A percentile compares a stretch with the other conserved stretches of the same genome.
phyloP scores from a whole-genome alignment of 2,888 invertebrate species.

The Aelia acuminata region DNA sequence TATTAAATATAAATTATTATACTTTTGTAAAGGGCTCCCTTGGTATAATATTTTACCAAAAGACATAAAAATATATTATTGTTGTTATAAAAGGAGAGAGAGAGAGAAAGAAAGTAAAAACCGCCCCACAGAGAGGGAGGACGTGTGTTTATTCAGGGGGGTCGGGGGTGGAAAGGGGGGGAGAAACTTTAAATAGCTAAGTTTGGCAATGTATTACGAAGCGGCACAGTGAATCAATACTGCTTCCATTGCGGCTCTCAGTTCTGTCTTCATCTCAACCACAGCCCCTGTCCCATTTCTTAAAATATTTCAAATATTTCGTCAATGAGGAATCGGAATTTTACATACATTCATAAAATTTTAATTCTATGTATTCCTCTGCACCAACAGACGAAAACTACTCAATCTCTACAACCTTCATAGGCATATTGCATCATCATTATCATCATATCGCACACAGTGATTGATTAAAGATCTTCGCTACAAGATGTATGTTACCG shows the following conservation, averaged over 20 bases:
- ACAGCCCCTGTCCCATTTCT: neutral
- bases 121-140: neutral
- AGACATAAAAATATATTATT: conserved; percentile 6
- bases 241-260: conserved; percentile 29
- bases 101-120: conserved; percentile 19
- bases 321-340: neutral
- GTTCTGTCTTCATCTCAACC: conserved; percentile 48
- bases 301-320: neutral
- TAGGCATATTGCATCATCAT: too few relatives aligned
- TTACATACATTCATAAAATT: too few relatives aligned
- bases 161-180: neutral
- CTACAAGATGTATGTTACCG: too few relatives aligned
- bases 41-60: neutral
- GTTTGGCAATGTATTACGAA: conserved; percentile 48
- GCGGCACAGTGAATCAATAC: conserved; percentile 37
- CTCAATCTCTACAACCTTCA: too few relatives aligned
- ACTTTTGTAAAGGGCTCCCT: neutral
- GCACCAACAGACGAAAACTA: too few relatives aligned
- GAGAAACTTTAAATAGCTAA: conserved; percentile 51
- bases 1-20: neutral
- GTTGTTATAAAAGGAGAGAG: neutral
- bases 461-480: too few relatives aligned
- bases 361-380: too few relatives aligned
- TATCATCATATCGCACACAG: too few relatives aligned
- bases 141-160: conserved; percentile 46